Evolutionary conservation across 2,113 vertebrate genomes (phyloP), one percentile per base, ranked within the genome.

Genomic region (Lasiurus borealis): DNA sequence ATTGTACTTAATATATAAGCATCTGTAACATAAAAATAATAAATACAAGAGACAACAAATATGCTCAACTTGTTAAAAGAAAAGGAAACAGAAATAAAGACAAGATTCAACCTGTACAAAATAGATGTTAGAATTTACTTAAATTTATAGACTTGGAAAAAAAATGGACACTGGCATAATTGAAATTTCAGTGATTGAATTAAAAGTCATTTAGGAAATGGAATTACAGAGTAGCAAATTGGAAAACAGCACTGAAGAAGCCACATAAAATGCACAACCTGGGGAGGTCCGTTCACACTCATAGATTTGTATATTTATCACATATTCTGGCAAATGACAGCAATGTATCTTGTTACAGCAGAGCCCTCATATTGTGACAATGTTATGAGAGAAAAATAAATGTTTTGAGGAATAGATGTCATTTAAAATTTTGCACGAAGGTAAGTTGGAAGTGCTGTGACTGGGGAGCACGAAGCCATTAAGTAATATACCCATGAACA

Each of bases 231-330:
- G 18, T 46, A 66, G 29, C 8, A 68, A 77, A 34, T 29, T 50
- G 23, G 21, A 88, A 54, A 34, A 34, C 3, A 50, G 10, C 66
- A 9, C 25, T 29, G 44, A 46, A 73, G 44, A n/a, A 29, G 0
- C 8, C 11, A 29, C n/a, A 8, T 40, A 21, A 44, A 54, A 71
- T 50, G 3, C 23, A 50, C 19, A 21, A 6, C 6, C 5, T 62
- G 5, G 36, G 36, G 15, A 77, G n/a, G 14, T 3, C 11, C 12
- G 0, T 10, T 57, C 36, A 19, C 18, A 57, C 1, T 1, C 27
- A 2, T 1, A 46, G 8, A 52, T 23, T 54, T 50, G 23, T 52
- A 1, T 9, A 6, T 69, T 68, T 78, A 34, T 46, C 10, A 1
- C 44, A 1, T 46, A 40, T 84, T 44, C 34, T 50, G 52, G 40